phyloP scores from a whole-genome alignment of 2,888 invertebrate genomes.

The Theretra japonica region DNA sequence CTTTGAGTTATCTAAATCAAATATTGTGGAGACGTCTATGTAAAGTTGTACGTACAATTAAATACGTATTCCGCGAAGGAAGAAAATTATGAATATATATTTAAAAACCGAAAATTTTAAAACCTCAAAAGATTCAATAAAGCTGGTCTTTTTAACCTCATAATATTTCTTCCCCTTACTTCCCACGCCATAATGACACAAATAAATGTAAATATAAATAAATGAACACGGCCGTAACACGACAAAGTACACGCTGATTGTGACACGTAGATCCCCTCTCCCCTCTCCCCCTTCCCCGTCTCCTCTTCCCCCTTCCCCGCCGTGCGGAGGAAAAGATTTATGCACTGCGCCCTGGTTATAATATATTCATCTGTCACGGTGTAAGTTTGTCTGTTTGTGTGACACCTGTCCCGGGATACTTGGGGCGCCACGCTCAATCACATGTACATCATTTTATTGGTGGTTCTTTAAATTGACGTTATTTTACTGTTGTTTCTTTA shows the following conservation, averaged over 20 bases:
- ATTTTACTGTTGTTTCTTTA: neutral
- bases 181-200: neutral
- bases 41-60: too few relatives aligned
- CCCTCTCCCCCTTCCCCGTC: neutral
- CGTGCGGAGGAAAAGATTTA: slow-evolving; percentile 18
- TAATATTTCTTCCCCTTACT: neutral
- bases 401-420: slow-evolving; percentile 16
- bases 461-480: neutral
- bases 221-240: neutral
- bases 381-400: slow-evolving; percentile 1
- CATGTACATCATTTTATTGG: neutral
- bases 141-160: too few relatives aligned
- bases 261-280: neutral
- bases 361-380: slow-evolving; percentile 19
- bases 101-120: too few relatives aligned
- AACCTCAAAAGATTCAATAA: too few relatives aligned
- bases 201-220: slow-evolving; percentile 10
- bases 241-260: neutral
- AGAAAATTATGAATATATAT: too few relatives aligned
- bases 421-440: slow-evolving; percentile 1
- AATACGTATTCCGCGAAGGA: too few relatives aligned
- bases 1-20: too few relatives aligned
- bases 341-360: slow-evolving; percentile 1
- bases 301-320: neutral
- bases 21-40: too few relatives aligned